Base-by-base conservation (phyloP, 2,797 vertebrate genomes). In the Poecilia velifera region DNA sequence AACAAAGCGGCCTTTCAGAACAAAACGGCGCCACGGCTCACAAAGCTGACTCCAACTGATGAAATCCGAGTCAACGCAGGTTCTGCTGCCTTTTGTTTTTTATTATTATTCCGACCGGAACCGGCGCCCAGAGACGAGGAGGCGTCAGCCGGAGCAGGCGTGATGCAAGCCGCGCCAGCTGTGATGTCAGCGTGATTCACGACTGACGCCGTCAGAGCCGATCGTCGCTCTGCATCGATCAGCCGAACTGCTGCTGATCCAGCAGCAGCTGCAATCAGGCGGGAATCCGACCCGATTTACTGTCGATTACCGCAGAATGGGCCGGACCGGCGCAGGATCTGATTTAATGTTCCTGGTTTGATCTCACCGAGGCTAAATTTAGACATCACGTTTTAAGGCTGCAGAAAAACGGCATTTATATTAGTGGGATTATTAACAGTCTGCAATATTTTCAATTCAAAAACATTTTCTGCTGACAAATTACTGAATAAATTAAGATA, bases 141-240 rank as follows among this genome's bases (percentile, higher is more conserved):
- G 62, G 59, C 36, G 76, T 77, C 90, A 84, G 78, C 55, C 0
- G 85, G 87, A 90, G 85, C 81, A 81, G 86, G 87, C 80, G 78
- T 92, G 92, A 93, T 72, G 92, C 89, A 91, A 92, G 90, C 84
- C 64, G 77, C 73, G 78, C n/a, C 82, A 57, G 18, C 34, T 2
- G 76, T 43, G 2, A 55, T 47, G 86, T 84, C 86, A 83, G 86
- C 55, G 68, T 88, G 74, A 90, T 84, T 90, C 84, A 90, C 79
- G 86, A 90, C 84, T 83, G 90, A 91, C 73, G 76, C 78, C 86
- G 90, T 91, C 89, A 90, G 85, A 28, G 7, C 47, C 2, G 47
- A 51, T 20, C 47, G 47, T 49, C 6, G 47, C 47, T 51, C 18
- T 57, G 16, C 88, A 93, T 91, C 84, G 90, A 94, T 90, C 83